Percentiles rank a stretch among this genome's conserved stretches.
These are phyloP conservation scores for Dynastes hyllus DNA, from an alignment of 2,888 invertebrate species.

Conservation along the genomic window DNA sequence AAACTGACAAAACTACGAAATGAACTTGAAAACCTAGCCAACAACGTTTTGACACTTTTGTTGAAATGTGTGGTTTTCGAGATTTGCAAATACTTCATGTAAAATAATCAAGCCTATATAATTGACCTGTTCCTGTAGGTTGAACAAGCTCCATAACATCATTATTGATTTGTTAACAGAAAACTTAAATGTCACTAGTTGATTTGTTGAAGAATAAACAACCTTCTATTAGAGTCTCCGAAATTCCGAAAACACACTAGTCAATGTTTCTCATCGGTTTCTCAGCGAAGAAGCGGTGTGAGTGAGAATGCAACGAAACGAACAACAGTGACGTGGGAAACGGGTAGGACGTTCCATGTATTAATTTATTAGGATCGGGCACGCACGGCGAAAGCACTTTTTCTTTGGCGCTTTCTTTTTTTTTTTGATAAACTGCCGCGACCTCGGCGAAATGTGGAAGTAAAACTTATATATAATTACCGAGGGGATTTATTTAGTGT, in stretches of 20 bases:
- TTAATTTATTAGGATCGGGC: slow-evolving; percentile 42
- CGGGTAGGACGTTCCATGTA: slow-evolving; percentile 23
- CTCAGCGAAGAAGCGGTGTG: background rate
- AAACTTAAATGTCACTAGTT: background rate
- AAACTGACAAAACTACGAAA: no score
- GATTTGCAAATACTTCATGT: no score
- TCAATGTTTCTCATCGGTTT: slow-evolving; percentile 4
- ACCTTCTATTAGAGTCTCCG: background rate
- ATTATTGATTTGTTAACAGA: background rate
- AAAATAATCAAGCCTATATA: no score
- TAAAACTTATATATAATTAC: slow-evolving; percentile 46
- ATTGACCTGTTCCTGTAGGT: no score
- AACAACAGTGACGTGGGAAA: slow-evolving; percentile 32
- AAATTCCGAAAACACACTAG: slow-evolving; percentile 1
- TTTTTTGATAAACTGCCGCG: slow-evolving; percentile 40
- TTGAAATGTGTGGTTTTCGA: no score
- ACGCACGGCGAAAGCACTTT: slow-evolving; percentile 39
- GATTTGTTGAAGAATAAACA: background rate
- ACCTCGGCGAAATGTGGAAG: slow-evolving; percentile 39
- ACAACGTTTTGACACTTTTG: no score
- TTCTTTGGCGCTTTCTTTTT: slow-evolving; percentile 28
- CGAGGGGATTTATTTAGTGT: slow-evolving; percentile 43
- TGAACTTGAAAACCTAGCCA: no score
- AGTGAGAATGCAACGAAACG: slow-evolving; percentile 34
- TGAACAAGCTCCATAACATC: background rate